Evolutionary conservation across 2,888 invertebrate species (phyloP), one percentile per base, ranked within the genome.

Genomic region (Ormyrus thymus): DNA sequence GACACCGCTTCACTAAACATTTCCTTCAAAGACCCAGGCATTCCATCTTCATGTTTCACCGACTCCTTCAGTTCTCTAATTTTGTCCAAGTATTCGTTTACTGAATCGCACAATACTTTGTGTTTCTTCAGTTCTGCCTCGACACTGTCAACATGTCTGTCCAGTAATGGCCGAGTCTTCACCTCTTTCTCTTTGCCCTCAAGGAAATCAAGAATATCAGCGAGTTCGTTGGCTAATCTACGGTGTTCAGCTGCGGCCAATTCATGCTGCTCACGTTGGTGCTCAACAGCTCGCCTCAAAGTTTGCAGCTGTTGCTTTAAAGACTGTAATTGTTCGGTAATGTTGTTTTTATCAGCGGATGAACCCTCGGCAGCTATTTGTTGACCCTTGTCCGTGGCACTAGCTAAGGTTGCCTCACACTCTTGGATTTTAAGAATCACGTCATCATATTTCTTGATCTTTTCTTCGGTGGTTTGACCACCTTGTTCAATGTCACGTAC

Each of bases 281-380:
- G 94, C 86, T 97, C 97, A 0, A 97, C 96, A 1, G 95, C 92
- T 86, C 96, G 93, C 87, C 96, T 93, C 5, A 98, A 90, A 76
- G 94, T 93, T 73, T 95, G 93, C 13, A 97, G 90, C 83, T 97
- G 96, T 87, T 96, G 96, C 89, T 97, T 97, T 29, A 98, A 89
- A 0, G 95, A 95, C 85, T 97, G 97, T 43, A 98, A 88, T 84
- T 97, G 95, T 87, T 97, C 96, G 1, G 96, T 97, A 7, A 98
- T 95, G 83, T 94, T 94, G 85, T 97, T 97, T 84, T 96, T 93
- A 85, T 97, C 97, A 15, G 95, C 95, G 0, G 96, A 94, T 3
- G 96, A 95, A 59, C 97, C 97, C 90, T 98, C 97, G 0, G 95
- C 95, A 0, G 97, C 97, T 51, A 98, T 97, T 89, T 97, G 96